Evolutionary conservation across 2,888 invertebrate species (phyloP).

Genomic region (Chloroclysta siterata): DNA sequence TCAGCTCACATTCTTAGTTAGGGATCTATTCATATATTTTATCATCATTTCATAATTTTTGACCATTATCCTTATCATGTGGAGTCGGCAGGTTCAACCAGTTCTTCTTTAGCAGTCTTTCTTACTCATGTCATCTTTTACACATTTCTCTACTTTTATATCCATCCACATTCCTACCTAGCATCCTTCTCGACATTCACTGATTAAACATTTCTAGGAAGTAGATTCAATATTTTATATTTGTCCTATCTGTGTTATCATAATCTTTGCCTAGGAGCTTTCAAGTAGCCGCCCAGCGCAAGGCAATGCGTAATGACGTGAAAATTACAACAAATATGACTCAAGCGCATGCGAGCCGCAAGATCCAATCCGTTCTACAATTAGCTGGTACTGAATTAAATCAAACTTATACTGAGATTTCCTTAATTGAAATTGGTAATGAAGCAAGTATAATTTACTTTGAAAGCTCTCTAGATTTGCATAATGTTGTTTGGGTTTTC

Average conservation of each 20-base stretch:
- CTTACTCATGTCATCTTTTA: no score
- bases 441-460: constrained; percentile 8
- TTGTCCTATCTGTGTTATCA: constrained; percentile 36
- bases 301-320: constrained; percentile 73
- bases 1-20: no score
- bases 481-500: not conserved
- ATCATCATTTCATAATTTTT: no score
- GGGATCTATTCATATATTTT: no score
- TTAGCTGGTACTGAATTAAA: constrained; percentile 33
- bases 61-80: no score
- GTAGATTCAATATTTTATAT: not conserved
- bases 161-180: no score
- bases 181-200: no score
- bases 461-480: not conserved
- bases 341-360: constrained; percentile 57
- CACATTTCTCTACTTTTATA: no score
- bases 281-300: constrained; percentile 65
- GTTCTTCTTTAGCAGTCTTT: no score
- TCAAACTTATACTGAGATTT: constrained; percentile 22
- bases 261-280: constrained; percentile 65
- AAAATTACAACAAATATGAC: constrained; percentile 75
- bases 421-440: constrained; percentile 31
- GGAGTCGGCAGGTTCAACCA: no score
- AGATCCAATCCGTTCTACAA: constrained; percentile 61
- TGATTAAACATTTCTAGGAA: not conserved